phyloP scores from a whole-genome alignment of 2,113 vertebrate genomes.

The Eudyptes chrysolophus region DNA sequence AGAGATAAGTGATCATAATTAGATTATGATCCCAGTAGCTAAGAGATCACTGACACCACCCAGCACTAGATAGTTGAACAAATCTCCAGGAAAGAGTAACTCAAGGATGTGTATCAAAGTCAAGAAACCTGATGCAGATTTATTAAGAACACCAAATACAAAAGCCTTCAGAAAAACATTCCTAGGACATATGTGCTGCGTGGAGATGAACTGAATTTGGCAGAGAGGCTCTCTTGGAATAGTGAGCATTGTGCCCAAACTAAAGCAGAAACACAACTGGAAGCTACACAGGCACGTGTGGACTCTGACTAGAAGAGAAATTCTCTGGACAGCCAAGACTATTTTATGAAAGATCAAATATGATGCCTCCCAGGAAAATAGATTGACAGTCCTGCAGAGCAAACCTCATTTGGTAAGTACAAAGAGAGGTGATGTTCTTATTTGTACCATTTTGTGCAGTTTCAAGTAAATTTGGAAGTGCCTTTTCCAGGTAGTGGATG shows the following conservation, averaged over 20 bases:
- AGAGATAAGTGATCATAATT: background rate
- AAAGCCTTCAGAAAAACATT: background rate
- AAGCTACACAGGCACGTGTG: background rate
- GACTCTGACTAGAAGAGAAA: background rate
- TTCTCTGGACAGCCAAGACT: background rate
- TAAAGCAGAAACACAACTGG: background rate
- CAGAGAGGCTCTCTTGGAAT: background rate
- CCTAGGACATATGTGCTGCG: background rate
- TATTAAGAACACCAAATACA: background rate
- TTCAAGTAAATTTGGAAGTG: background rate
- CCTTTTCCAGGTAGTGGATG: background rate
- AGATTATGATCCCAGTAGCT: background rate
- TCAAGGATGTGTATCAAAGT: background rate
- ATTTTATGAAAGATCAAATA: background rate
- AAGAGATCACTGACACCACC: background rate
- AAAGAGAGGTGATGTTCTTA: background rate
- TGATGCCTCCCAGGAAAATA: background rate
- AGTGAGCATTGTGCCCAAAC: background rate
- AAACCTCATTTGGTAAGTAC: slow-evolving; percentile 29
- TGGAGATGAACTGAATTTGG: background rate
- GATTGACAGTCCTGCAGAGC: background rate
- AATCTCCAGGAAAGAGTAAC: background rate
- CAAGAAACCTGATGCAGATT: background rate
- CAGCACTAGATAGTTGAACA: background rate
- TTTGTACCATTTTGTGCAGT: background rate